Percentiles rank a stretch among this genome's conserved stretches.
These are phyloP conservation scores for Abrostola triplasia DNA, from an alignment of 2,888 invertebrate species.

Conservation along the genomic window DNA sequence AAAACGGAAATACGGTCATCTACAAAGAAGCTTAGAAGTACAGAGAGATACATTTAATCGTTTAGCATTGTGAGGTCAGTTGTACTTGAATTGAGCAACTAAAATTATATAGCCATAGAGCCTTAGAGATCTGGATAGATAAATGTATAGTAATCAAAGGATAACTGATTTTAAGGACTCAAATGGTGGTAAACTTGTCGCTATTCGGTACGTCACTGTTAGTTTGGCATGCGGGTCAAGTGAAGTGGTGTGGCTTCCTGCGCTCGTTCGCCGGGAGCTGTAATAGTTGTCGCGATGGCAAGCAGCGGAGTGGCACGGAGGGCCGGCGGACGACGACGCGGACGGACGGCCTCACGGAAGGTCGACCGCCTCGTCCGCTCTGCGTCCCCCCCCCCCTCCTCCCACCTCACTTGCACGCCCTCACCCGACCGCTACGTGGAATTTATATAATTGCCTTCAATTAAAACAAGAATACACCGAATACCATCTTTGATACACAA, in stretches of 20 bases:
- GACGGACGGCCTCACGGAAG: constrained; percentile 85
- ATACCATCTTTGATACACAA: constrained; percentile 68
- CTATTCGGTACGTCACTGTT: constrained; percentile 45
- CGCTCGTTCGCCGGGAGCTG: constrained; percentile 46
- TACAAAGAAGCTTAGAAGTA: too few species aligned
- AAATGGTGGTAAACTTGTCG: constrained; percentile 28
- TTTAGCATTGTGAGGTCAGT: too few species aligned
- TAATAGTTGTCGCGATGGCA: constrained; percentile 58
- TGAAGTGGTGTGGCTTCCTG: constrained; percentile 53
- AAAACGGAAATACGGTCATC: too few species aligned
- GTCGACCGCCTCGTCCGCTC: constrained; percentile 79
- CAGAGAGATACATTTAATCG: too few species aligned
- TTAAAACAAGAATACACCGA: constrained; percentile 80
- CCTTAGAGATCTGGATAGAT: too few species aligned
- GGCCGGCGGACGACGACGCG: constrained; percentile 64
- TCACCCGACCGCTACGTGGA: constrained; percentile 82
- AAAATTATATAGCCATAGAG: too few species aligned
- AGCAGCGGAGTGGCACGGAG: constrained; percentile 78
- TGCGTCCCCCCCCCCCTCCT: constrained; percentile 50
- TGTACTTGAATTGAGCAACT: too few species aligned
- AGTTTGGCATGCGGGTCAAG: constrained; percentile 50
- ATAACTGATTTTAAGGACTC: constrained; percentile 21
- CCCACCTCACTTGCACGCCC: constrained; percentile 52
- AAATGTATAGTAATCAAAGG: constrained; percentile 4
- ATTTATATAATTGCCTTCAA: constrained; percentile 86